Evolutionary conservation across 2,888 invertebrate genomes (phyloP), one percentile per base, ranked within the genome.

Genomic region (Cerastis rubricosa): DNA sequence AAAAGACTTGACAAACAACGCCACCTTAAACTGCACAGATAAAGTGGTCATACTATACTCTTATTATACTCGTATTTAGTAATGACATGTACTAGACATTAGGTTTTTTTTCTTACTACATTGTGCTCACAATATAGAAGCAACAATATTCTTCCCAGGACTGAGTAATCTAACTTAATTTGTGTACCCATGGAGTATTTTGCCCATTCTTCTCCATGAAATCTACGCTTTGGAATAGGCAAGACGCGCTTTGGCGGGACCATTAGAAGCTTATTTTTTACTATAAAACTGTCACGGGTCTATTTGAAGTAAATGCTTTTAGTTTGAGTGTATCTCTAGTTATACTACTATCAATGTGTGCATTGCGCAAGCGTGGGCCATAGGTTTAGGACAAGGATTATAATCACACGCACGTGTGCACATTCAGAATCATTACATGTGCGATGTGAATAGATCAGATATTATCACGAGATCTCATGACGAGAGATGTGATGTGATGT

Each of bases 331-430:
- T 59, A 19, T 19, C 59, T 29, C 29, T 17, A 3, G 0, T 29
- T 19, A 29, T 19, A 29, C 59, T 63, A 14, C 40, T 8, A 85
- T 76, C 25, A 81, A 80, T 80, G 35, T 68, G 43, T 14, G 40
- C 43, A 65, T 17, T 35, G 63, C 76, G 81, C 83, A 87, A 78
- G 83, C 79, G 75, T 74, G 83, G 61, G 57, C 43, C 66, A 67
- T 68, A 73, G 71, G 47, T 79, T 85, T 73, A 71, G 69, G 73
- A 76, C 76, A 79, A 81, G 74, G 83, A 83, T 87, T 87, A 78
- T 71, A 85, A 85, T 81, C 80, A 80, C 67, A 85, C 74, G 87
- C 86, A 86, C 76, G 87, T 87, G 81, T 87, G 76, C 78, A 81
- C 79, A 63, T 75, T 74, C 71, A 75, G 73, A 73, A 73, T 65